Percentiles rank a stretch among this genome's conserved stretches.
phyloP scores from a whole-genome alignment of 2,113 vertebrate genomes.

The Neolamprologus falcicula region DNA sequence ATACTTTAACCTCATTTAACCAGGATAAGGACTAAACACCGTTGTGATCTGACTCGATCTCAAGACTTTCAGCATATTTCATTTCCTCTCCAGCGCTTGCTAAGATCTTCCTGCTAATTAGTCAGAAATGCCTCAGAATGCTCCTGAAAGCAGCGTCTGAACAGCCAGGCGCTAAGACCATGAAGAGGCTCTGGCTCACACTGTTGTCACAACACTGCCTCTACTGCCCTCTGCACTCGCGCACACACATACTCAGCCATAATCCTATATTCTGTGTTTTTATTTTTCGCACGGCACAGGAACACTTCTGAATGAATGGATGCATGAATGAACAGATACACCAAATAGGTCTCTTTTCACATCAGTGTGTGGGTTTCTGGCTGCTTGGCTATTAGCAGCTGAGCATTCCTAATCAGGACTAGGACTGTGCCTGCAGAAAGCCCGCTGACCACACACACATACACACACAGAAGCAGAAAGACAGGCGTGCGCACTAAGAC shows the following conservation, averaged over 20 bases:
- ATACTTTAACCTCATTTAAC: constrained; percentile 28
- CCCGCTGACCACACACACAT: background rate
- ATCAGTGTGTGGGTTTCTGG: background rate
- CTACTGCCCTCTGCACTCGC: constrained; percentile 36
- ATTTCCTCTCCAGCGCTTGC: background rate
- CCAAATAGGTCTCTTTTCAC: background rate
- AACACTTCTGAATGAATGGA: background rate
- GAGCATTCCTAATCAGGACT: constrained; percentile 21
- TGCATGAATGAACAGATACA: background rate
- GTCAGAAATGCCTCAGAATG: constrained; percentile 5
- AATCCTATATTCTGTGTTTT: constrained; percentile 1
- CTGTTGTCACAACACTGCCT: constrained; percentile 53
- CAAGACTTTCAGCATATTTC: background rate
- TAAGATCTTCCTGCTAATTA: constrained; percentile 9
- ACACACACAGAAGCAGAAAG: background rate
- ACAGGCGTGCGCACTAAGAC: background rate
- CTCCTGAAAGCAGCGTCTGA: background rate
- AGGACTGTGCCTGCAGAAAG: constrained; percentile 31
- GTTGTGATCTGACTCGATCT: background rate
- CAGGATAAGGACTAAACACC: background rate
- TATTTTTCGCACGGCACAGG: background rate
- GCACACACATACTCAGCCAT: background rate
- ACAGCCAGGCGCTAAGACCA: constrained; percentile 32
- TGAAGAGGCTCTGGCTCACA: constrained; percentile 26
- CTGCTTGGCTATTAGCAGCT: background rate